phyloP scores from a whole-genome alignment of 2,113 vertebrate genomes.

The Chionis minor region DNA sequence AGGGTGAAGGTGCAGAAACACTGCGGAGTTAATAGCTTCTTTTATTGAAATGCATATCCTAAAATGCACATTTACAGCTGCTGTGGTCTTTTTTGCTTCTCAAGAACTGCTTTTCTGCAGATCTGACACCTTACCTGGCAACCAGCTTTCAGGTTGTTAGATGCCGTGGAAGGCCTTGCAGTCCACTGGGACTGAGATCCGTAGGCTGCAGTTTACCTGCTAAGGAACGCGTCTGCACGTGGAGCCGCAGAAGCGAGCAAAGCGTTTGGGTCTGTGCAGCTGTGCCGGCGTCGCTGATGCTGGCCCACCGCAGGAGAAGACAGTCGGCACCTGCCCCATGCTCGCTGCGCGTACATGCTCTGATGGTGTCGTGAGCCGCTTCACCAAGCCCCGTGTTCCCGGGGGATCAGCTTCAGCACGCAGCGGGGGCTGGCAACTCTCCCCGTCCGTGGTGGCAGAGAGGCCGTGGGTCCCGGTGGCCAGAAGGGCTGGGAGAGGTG shows the following conservation, averaged over 20 bases:
- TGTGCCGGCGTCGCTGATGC: too few relatives aligned
- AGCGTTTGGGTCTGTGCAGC: neutral
- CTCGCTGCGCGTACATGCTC: fast-evolving
- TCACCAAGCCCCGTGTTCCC: neutral
- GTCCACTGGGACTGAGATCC: fast-evolving
- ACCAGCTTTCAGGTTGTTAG: neutral
- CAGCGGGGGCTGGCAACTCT: neutral
- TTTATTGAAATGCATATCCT: neutral
- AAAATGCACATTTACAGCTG: neutral
- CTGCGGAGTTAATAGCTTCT: neutral
- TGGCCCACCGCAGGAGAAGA: neutral
- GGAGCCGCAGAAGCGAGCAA: neutral
- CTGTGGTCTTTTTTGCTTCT: neutral
- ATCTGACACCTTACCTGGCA: too few relatives aligned
- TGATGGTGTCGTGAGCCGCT: neutral
- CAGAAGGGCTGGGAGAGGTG: neutral
- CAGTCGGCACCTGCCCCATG: neutral
- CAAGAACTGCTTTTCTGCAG: neutral
- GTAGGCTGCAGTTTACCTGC: neutral
- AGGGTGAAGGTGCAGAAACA: neutral
- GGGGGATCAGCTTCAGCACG: neutral
- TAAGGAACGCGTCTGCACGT: neutral
- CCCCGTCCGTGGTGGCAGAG: too few relatives aligned
- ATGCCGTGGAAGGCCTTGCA: neutral
- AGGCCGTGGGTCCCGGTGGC: too few relatives aligned